Percentiles rank a stretch among this genome's conserved stretches.
Evolutionary conservation across 2,113 vertebrate genomes (phyloP).

Genomic region (Chamaea fasciata): DNA sequence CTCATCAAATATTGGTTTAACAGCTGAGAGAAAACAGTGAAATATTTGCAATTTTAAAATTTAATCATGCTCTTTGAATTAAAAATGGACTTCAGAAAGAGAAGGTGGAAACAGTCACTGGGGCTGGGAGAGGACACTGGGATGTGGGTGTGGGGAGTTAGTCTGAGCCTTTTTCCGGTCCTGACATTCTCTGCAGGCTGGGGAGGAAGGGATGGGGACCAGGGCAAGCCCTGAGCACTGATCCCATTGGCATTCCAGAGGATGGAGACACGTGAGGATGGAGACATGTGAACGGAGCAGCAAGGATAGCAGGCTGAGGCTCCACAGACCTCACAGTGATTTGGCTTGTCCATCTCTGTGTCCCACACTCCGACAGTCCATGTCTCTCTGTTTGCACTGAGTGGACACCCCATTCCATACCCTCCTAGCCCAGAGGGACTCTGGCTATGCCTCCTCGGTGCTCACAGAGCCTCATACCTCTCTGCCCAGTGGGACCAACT

Average conservation of each 20-base stretch:
- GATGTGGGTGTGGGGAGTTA: not conserved
- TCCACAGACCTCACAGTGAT: accelerated
- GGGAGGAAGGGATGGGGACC: not conserved
- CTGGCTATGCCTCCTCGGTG: not conserved
- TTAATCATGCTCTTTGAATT: not conserved
- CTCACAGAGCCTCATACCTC: not conserved
- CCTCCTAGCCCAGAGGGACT: not conserved
- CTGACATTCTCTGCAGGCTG: not conserved
- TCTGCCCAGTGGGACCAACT: accelerated
- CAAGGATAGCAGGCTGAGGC: not conserved
- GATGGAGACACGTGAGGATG: not conserved
- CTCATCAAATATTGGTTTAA: constrained; percentile 18
- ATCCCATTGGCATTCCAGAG: not conserved
- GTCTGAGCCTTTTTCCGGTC: not conserved
- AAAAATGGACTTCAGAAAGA: not conserved
- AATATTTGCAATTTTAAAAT: not conserved
- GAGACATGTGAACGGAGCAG: not conserved
- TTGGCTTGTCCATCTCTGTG: not conserved
- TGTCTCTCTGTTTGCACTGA: not conserved
- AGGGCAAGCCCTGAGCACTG: accelerated
- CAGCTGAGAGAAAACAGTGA: not conserved
- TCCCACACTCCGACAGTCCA: accelerated
- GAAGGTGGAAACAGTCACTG: not conserved
- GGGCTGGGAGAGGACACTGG: not conserved
- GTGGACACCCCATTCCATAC: accelerated